These are phyloP conservation scores for Reticulitermes speratus DNA, from an alignment of 1,140 invertebrate genomes.

Conservation along the genomic window DNA sequence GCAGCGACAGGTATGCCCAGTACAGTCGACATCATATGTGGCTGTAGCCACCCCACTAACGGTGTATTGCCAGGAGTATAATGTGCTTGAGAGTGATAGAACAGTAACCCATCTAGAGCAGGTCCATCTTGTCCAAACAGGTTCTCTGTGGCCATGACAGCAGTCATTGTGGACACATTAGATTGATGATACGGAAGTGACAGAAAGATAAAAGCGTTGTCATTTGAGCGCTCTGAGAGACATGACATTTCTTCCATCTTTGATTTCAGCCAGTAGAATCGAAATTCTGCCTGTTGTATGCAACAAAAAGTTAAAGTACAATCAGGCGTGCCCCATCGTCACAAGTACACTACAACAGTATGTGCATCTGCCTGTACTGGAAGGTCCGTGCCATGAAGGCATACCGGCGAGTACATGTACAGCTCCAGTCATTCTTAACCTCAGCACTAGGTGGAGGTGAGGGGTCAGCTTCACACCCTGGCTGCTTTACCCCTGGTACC, in stretches of 20 bases:
- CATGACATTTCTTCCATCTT: constrained; percentile 62
- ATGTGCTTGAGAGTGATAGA: constrained; percentile 75
- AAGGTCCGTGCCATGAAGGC: too few relatives aligned
- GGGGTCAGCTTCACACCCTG: too few relatives aligned
- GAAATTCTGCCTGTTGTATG: constrained; percentile 58
- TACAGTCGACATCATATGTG: constrained; percentile 82
- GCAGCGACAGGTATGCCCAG: constrained; percentile 57
- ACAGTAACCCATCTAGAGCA: constrained; percentile 72
- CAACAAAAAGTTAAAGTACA: too few relatives aligned
- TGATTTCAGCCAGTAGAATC: constrained; percentile 72
- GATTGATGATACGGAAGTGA: constrained; percentile 51
- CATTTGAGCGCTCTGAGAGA: constrained; percentile 41
- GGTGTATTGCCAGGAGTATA: constrained; percentile 80
- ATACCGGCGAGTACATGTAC: too few relatives aligned
- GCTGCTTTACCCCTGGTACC: too few relatives aligned
- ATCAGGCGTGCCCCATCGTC: too few relatives aligned
- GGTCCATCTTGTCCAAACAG: constrained; percentile 44
- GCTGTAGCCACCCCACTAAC: constrained; percentile 84
- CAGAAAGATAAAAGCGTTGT: constrained; percentile 56
- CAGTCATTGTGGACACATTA: constrained; percentile 40
- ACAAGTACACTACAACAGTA: too few relatives aligned
- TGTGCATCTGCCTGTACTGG: too few relatives aligned
- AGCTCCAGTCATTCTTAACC: too few relatives aligned
- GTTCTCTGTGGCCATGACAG: constrained; percentile 38
- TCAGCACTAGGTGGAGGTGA: too few relatives aligned